Base-by-base conservation (phyloP, 2,888 invertebrate species). In the Drepana falcataria region DNA sequence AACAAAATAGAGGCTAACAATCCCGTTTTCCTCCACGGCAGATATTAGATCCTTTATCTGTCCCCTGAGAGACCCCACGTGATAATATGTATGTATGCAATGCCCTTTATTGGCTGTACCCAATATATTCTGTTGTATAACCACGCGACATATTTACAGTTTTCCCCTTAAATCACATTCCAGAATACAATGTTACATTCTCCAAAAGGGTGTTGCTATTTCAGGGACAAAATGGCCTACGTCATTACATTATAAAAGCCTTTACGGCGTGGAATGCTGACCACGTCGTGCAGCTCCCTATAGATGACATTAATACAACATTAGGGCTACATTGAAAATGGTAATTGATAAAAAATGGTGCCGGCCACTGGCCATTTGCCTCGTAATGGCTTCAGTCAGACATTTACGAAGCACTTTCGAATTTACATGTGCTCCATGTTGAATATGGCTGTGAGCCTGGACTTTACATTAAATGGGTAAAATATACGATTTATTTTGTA, bases 301-400 rank as follows among this genome's bases (percentile, higher is more conserved):
- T 55, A 54, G 57, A 59, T 58, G 59, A 55, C 53, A 52, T 60
- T 60, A 59, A 61, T 59, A 55, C 56, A 60, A 60, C 63, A 65
- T 66, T 66, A 66, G 58, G 21, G 61, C 61, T 56, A 53, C 56
- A 53, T 52, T 49, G 51, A 63, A 66, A 65, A 71, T 65, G 65
- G 65, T 70, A 74, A 74, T 73, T 67, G 64, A 63, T 63, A 69
- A 69, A 74, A 75, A 69, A 65, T 57, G 56, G 57, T 54, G 58
- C 47, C 65, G 55, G 35, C 63, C 55, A 57, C 48, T 49, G 35
- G 59, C 55, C 57, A 58, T 60, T 65, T 62, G 57, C 53, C 55
- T 53, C 60, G 47, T 68, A 73, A 73, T 71, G 68, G 65, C 66
- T 75, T 68, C 58, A 57, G 68, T 61, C 54, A 58, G 61, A 59